Conservation (phyloP, 2,888 invertebrate genomes). For the Campoplex capitator region DNA sequence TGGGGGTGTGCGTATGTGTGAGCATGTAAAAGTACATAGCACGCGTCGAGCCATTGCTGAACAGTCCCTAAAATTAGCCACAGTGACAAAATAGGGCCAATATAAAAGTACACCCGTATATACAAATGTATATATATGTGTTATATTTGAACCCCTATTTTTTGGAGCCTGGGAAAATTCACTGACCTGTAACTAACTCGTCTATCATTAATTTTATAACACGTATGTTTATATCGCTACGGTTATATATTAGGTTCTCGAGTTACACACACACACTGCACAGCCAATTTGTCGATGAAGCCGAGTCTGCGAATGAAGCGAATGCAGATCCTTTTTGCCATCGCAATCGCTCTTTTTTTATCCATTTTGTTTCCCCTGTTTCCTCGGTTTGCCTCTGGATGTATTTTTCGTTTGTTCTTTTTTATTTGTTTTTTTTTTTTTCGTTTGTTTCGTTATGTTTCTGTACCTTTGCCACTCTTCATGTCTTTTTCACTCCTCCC, state of each 20-base stretch:
- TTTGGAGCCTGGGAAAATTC: slow-evolving; percentile 83
- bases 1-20: slow-evolving; percentile 25
- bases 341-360: slow-evolving; percentile 16
- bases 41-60: slow-evolving; percentile 70
- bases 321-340: slow-evolving; percentile 16
- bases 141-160: slow-evolving; percentile 69
- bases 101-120: neutral
- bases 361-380: neutral
- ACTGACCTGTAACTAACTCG: slow-evolving; percentile 85
- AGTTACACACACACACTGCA: slow-evolving; percentile 69
- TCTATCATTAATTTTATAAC: slow-evolving; percentile 83
- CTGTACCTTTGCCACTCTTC: slow-evolving; percentile 37
- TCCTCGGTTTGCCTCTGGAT: neutral
- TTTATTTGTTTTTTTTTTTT: neutral
- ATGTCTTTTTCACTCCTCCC: slow-evolving; percentile 58
- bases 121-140: neutral
- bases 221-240: slow-evolving; percentile 81
- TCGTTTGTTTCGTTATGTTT: slow-evolving; percentile 17
- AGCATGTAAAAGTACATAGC: slow-evolving; percentile 44
- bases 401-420: slow-evolving; percentile 10
- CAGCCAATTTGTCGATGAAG: slow-evolving; percentile 74
- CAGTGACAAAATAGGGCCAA: slow-evolving; percentile 81
- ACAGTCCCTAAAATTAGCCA: slow-evolving; percentile 83
- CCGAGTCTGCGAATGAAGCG: slow-evolving; percentile 34
- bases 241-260: slow-evolving; percentile 71